Evolutionary conservation across 2,888 invertebrate species (phyloP), one percentile per base, ranked within the genome.

Genomic region (Molorchus minor): DNA sequence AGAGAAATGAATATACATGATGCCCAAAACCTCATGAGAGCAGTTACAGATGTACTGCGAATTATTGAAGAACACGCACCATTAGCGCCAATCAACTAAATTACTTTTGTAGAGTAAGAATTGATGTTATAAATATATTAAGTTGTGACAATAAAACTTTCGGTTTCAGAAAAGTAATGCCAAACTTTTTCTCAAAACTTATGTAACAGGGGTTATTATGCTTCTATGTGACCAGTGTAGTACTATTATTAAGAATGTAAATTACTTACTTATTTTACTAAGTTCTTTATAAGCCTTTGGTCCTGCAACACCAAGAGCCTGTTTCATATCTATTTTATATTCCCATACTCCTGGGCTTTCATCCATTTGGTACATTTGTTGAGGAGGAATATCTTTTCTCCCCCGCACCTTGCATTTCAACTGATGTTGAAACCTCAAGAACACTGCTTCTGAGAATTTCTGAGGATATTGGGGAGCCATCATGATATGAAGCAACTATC

Each of bases 401-500:
- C 90, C 87, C 0, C 91, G n/a, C 90, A 62, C 79, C 81, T 45
- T 83, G 80, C 77, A 85, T 85, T 46, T 87, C 86, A 1, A 90
- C 84, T 59, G 83, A 85, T 30, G 90, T 86, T 10, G 82, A 82
- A 10, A 95, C 85, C 68, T 87, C 85, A 82, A 95, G 86, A 1
- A 85, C 78, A 41, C 92, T 87, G 45, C 86, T 84, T 0, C 79
- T 75, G 35, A 94, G 81, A 55, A 88, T 86, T 72, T 89, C 84
- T 1, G 78, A 69, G 16, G 89, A 84, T 16, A 96, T 81, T 0
- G 89, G 88, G 0, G 96, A 94, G 1, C 94, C 93, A 79, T 98
- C 97, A 78, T 94, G 93, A 80, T 93, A 94, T 1, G 94, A 93
- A 0, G 94, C 93, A 7, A 92, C 91, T 75, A 97, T 84, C 87